Conservation (phyloP, 1,140 invertebrate species). For the Drosophila santomea region DNA sequence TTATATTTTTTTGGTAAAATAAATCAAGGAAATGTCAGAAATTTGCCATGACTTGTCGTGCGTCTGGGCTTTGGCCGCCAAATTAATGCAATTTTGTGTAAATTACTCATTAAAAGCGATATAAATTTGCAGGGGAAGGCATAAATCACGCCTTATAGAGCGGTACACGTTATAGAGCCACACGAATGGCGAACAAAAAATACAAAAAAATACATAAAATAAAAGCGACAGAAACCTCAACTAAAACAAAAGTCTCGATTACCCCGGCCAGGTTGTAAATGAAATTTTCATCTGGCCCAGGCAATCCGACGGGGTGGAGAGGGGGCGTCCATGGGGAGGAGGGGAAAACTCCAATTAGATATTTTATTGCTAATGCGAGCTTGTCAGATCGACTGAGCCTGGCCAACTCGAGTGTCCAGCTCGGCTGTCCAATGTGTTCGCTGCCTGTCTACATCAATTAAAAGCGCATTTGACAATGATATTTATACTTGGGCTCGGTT, state of each 20-base stretch:
- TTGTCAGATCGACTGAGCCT: conserved; percentile 58
- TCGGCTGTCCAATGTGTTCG: conserved; percentile 76
- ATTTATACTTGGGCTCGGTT: conserved; percentile 60
- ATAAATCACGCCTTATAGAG: conserved; percentile 77
- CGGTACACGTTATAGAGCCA: conserved; percentile 45
- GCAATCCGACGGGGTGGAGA: not conserved
- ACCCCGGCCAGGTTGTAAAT: conserved; percentile 57
- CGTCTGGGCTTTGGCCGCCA: conserved; percentile 61
- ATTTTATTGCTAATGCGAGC: conserved; percentile 82
- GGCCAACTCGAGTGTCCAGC: conserved; percentile 67
- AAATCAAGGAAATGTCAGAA: conserved; percentile 81
- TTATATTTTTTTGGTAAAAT: conserved; percentile 23
- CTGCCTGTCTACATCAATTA: conserved; percentile 80
- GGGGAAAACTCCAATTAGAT: conserved; percentile 70
- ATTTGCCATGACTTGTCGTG: conserved; percentile 78
- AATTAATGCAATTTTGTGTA: conserved; percentile 84
- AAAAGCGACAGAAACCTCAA: conserved; percentile 48
- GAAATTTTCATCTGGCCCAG: conserved; percentile 65
- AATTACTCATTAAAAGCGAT: conserved; percentile 82
- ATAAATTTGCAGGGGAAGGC: conserved; percentile 72
- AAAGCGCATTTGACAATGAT: conserved; percentile 83
- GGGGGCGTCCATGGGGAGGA: not conserved
- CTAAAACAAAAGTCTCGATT: conserved; percentile 79
- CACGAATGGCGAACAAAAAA: conserved; percentile 28
- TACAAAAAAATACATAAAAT: conserved; percentile 20